Evolutionary conservation across 2,797 vertebrate species (phyloP).

Genomic region (Pyrocephalus nanus): DNA sequence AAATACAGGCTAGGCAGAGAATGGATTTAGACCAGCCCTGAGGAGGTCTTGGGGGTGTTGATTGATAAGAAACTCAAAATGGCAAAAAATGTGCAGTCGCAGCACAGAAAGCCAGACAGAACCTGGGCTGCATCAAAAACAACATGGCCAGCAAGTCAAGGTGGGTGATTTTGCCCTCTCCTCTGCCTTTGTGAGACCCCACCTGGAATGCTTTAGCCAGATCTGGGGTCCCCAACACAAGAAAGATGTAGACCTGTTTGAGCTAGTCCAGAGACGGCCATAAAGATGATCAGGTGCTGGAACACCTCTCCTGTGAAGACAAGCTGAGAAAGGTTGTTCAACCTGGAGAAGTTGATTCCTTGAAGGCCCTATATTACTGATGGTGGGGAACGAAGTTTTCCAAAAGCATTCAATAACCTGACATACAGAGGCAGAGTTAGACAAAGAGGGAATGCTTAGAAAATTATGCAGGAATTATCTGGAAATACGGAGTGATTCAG

Average conservation of each 20-base stretch:
- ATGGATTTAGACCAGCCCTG: background rate
- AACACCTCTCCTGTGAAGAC: background rate
- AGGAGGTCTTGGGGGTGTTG: background rate
- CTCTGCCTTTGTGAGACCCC: background rate
- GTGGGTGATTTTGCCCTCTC: background rate
- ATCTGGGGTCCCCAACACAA: background rate
- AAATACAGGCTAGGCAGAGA: background rate
- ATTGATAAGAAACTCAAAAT: background rate
- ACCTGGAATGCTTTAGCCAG: accelerated
- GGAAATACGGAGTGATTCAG: background rate
- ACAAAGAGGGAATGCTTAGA: background rate
- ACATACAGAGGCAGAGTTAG: background rate
- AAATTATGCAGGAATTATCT: background rate
- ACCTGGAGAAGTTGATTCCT: background rate
- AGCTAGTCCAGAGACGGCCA: background rate
- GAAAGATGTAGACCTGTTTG: background rate
- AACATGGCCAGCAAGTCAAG: accelerated
- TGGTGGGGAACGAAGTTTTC: background rate
- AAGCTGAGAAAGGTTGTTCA: background rate
- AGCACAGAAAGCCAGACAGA: background rate
- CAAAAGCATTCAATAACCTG: background rate
- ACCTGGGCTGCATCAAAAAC: background rate
- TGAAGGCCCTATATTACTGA: background rate
- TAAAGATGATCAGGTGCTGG: background rate
- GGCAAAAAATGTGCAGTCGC: background rate